Percentiles rank a stretch among this genome's conserved stretches.
These are phyloP conservation scores for Holothuria scabra DNA, from an alignment of 53 echinoderm and acorn worm genomes.

Conservation along the genomic window DNA sequence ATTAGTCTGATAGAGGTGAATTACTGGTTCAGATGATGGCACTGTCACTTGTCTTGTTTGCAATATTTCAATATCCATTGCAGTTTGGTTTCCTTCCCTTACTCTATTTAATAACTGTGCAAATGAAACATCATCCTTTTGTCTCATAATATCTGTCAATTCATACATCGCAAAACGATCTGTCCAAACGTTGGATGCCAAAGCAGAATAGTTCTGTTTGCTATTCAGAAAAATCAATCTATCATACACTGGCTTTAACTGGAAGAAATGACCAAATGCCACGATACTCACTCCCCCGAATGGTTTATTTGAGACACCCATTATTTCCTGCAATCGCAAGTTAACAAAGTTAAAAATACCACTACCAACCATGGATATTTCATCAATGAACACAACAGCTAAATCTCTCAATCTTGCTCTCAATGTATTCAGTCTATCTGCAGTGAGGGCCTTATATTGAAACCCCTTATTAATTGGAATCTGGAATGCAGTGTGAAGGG, in stretches of 20 bases:
- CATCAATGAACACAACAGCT: slow-evolving; percentile 49
- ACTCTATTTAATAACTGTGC: slow-evolving; percentile 16
- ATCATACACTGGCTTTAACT: slow-evolving; percentile 60
- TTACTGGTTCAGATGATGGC: not conserved
- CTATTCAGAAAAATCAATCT: slow-evolving; percentile 38
- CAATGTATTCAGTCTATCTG: slow-evolving; percentile 35
- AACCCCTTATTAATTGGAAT: slow-evolving; percentile 40
- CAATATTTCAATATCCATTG: slow-evolving; percentile 4
- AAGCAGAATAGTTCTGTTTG: slow-evolving; percentile 32
- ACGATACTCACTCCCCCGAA: slow-evolving; percentile 66
- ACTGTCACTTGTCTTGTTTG: not conserved
- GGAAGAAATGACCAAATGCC: slow-evolving; percentile 64
- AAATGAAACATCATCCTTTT: slow-evolving; percentile 36
- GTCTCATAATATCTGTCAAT: slow-evolving; percentile 35
- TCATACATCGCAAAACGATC: not conserved
- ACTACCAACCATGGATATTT: slow-evolving; percentile 51
- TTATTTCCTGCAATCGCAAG: slow-evolving; percentile 38
- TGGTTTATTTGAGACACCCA: slow-evolving; percentile 18
- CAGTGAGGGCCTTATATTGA: slow-evolving; percentile 29
- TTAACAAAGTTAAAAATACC: slow-evolving; percentile 45
- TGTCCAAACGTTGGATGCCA: slow-evolving; percentile 15
- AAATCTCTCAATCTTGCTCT: slow-evolving; percentile 25
- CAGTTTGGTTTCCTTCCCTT: slow-evolving; percentile 28
- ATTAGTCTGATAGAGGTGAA: slow-evolving; percentile 2
- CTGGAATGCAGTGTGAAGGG: slow-evolving; percentile 14